Evolutionary conservation across 2,113 vertebrate species (phyloP).

Genomic region (Hipposideros armiger): DNA sequence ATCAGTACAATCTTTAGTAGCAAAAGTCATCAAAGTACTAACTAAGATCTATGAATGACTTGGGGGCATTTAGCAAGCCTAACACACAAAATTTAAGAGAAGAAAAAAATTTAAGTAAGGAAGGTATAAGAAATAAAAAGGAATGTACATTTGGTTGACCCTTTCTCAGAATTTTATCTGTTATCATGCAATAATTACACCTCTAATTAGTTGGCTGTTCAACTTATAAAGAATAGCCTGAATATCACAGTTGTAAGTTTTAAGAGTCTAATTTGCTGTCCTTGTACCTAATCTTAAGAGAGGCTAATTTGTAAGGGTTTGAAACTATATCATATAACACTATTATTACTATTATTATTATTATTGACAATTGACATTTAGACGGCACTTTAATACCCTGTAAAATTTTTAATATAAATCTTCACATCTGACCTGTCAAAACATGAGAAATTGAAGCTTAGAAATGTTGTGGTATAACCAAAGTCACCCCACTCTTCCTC

Average conservation of each 20-base stretch:
- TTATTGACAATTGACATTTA: neutral
- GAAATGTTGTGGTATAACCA: neutral
- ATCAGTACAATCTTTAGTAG: neutral
- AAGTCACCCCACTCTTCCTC: neutral
- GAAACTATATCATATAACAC: neutral
- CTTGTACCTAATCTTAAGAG: neutral
- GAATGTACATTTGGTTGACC: neutral
- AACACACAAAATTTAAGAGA: neutral
- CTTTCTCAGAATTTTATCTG: neutral
- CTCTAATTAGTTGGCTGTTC: neutral
- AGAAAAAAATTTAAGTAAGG: neutral
- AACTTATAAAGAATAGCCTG: neutral
- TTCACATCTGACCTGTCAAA: conserved; percentile 4
- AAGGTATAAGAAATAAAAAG: neutral
- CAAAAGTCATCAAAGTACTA: conserved; percentile 2
- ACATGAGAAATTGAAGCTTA: neutral
- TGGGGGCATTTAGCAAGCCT: neutral
- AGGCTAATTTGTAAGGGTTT: neutral
- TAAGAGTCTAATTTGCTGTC: conserved; percentile 21
- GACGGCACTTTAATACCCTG: neutral
- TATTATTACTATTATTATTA: neutral
- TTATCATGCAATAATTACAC: neutral
- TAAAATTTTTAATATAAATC: conserved; percentile 7
- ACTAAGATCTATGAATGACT: neutral
- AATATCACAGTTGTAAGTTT: neutral